Evolutionary conservation across 2,797 vertebrate species (phyloP), one percentile per base, ranked within the genome.

Genomic region (Zenarchopterus dispar): DNA sequence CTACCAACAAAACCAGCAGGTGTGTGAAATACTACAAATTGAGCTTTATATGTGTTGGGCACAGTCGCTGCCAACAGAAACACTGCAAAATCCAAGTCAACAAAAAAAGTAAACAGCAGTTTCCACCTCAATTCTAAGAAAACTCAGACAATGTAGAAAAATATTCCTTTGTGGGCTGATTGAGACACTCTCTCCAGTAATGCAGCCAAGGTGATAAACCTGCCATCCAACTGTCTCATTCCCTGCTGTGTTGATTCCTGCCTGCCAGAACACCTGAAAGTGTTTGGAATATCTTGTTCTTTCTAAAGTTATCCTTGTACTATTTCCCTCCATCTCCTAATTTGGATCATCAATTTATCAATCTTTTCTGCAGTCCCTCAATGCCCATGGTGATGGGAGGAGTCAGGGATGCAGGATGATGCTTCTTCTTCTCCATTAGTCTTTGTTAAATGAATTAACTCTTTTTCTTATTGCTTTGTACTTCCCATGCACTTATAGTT

Each of bases 151-250:
- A 5, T 47, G 31, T 58, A 22, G 18, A 7, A 58, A 33, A 22
- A 7, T 47, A 1, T 47, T 58, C 36, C 21, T 16, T 45, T 47
- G 43, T n/a, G 45, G 24, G 56, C n/a, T 46, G 19, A 48, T n/a
- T 21, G 22, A 48, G 31, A 19, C 8, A 36, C 47, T 11, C 2
- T 28, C 48, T 31, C 48, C 44, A 59, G 36, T 47, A 47, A 48
- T 48, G 11, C 56, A 59, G 46, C 28, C 45, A 48, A 28, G 19
- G 28, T 36, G 56, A 45, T 45, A 48, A 48, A 22, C 28, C 45
- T 36, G 18, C 56, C 47, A 59, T 59, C 45, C 19, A 39, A 48
- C 56, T 48, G 56, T 45, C 56, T 48, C 19, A 6, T 48, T 22
- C 28, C 45, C 31, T 59, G 15, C 17, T 4, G 3, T 31, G 47